A percentile compares a stretch with the other conserved stretches of the same genome.
Evolutionary conservation across 2,888 invertebrate species (phyloP).

Genomic region (Troides oblongomaculatus): DNA sequence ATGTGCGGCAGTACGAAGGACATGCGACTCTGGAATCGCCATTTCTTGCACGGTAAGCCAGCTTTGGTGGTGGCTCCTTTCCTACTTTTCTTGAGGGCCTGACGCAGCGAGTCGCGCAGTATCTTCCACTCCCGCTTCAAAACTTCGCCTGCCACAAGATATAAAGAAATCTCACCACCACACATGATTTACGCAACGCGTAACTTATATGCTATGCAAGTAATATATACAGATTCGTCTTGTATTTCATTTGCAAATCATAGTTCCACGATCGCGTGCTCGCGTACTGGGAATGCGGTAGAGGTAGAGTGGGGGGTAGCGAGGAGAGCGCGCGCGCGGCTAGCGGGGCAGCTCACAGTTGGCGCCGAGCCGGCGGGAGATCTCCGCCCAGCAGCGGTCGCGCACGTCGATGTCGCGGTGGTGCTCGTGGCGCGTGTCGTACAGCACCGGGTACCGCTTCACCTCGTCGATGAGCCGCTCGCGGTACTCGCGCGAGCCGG

Average conservation of each 20-base stretch:
- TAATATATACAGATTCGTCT: too few species aligned
- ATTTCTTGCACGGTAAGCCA: constrained; percentile 64
- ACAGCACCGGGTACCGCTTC: constrained; percentile 66
- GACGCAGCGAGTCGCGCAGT: constrained; percentile 70
- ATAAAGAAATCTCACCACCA: neutral
- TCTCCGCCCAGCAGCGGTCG: constrained; percentile 71
- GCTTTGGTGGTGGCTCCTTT: constrained; percentile 58
- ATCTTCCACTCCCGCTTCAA: constrained; percentile 75
- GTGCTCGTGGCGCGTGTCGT: constrained; percentile 69
- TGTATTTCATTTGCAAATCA: too few species aligned
- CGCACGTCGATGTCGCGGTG: constrained; percentile 68
- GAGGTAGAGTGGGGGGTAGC: too few species aligned
- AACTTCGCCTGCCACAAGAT: constrained; percentile 52
- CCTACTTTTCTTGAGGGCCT: constrained; percentile 62
- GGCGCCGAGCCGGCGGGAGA: constrained; percentile 62
- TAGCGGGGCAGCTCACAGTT: constrained; percentile 52
- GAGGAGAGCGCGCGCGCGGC: neutral
- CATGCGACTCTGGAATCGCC: constrained; percentile 70
- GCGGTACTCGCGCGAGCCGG: constrained; percentile 53
- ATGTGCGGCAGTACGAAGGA: constrained; percentile 70
- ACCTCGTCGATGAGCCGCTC: constrained; percentile 70
- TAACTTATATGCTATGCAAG: too few species aligned
- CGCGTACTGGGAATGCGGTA: too few species aligned
- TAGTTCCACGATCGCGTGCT: too few species aligned
- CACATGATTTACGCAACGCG: too few species aligned